Evolutionary conservation across 2,888 invertebrate genomes (phyloP).

Genomic region (Ennomos fuscantarius): DNA sequence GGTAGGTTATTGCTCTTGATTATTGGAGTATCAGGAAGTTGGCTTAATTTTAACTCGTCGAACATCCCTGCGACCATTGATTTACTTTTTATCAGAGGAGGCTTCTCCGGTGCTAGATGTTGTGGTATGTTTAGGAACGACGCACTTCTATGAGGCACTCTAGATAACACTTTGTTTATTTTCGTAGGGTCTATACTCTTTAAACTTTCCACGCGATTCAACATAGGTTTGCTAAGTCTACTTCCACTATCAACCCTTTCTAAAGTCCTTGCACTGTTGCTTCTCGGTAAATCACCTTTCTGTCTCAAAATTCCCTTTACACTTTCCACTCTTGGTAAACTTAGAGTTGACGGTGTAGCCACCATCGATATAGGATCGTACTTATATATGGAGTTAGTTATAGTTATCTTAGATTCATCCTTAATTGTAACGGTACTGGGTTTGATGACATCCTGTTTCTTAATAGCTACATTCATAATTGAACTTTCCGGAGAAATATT

Average conservation of each 20-base stretch:
- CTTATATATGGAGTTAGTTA: constrained; percentile 66
- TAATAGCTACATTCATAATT: constrained; percentile 72
- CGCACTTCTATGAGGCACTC: constrained; percentile 79
- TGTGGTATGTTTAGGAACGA: constrained; percentile 79
- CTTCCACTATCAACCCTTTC: constrained; percentile 66
- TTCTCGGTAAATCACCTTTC: constrained; percentile 63
- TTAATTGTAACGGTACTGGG: constrained; percentile 77
- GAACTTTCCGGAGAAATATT: constrained; percentile 42
- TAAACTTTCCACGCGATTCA: constrained; percentile 76
- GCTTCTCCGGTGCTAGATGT: constrained; percentile 71
- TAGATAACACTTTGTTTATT: constrained; percentile 72
- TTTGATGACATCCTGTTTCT: constrained; percentile 75
- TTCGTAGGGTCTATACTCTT: constrained; percentile 74
- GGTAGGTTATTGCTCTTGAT: constrained; percentile 78
- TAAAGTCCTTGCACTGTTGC: constrained; percentile 69
- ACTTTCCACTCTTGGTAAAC: constrained; percentile 73
- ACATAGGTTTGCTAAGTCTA: constrained; percentile 56
- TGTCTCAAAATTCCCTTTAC: constrained; percentile 73
- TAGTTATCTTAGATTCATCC: constrained; percentile 77
- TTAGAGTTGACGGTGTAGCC: constrained; percentile 63
- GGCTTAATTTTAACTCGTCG: constrained; percentile 69
- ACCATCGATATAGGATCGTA: constrained; percentile 72
- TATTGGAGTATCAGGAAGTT: constrained; percentile 78
- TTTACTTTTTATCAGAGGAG: constrained; percentile 72
- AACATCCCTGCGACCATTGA: constrained; percentile 73